Evolutionary conservation across 2,888 invertebrate species (phyloP), one percentile per base, ranked within the genome.

Genomic region (Tanytarsus gracilentus): DNA sequence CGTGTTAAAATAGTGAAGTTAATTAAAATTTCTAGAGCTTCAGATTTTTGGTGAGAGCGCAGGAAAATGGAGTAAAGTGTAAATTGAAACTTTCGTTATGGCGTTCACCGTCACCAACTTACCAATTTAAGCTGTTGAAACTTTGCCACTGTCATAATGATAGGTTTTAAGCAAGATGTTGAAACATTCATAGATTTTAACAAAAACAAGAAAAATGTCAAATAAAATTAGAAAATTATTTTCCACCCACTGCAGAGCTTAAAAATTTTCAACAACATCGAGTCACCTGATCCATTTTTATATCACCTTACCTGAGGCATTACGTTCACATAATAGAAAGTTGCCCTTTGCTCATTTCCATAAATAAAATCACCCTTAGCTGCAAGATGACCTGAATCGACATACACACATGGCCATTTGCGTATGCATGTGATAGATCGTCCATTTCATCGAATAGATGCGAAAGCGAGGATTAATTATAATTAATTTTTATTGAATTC

Each of bases 51-150:
- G n/a, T n/a, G n/a, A n/a, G n/a, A n/a, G n/a, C n/a, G n/a, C n/a
- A n/a, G n/a, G n/a, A n/a, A n/a, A n/a, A n/a, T n/a, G n/a, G n/a
- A n/a, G n/a, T n/a, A n/a, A n/a, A n/a, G n/a, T n/a, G n/a, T n/a
- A n/a, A n/a, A n/a, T n/a, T n/a, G n/a, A n/a, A n/a, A n/a, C n/a
- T n/a, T n/a, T n/a, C n/a, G n/a, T n/a, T n/a, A n/a, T 4, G 16
- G 9, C 1, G 16, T 40, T 40, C 8, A 9, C 6, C 23, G 18
- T 18, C 65, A 65, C 48, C 73, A 69, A 82, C 65, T 49, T 74
- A 69, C 82, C 83, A 83, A 64, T 79, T 80, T 9, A 77, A 77
- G 0, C 70, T 77, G 66, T 84, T 83, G 66, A 82, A 79, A 3
- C 71, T 71, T 65, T 77, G 75, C 79, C 79, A 80, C 63, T 80